These are phyloP conservation scores for Aurelia coerulea DNA, from an alignment of 30 jellyfish, hydroid and myxozoan genomes.

Conservation along the genomic window DNA sequence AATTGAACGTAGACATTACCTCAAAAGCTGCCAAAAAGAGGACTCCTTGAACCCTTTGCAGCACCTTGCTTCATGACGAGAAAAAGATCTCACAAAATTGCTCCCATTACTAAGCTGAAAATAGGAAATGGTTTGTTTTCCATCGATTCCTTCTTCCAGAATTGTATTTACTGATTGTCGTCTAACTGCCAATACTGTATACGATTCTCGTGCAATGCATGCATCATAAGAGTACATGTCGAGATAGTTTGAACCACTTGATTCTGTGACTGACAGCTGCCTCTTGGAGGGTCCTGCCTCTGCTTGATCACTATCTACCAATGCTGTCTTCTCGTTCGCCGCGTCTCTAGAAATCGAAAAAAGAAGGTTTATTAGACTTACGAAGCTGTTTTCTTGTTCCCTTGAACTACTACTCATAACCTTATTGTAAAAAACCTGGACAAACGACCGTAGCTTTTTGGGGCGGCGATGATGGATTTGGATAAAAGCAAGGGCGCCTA, in stretches of 20 bases:
- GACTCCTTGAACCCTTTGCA: conserved; percentile 35
- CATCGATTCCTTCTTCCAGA: neutral
- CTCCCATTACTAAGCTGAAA: conserved; percentile 17
- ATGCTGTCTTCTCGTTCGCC: conserved; percentile 1
- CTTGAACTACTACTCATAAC: too few species aligned
- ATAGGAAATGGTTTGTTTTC: conserved; percentile 7
- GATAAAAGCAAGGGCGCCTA: too few species aligned
- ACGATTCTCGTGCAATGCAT: conserved; percentile 5
- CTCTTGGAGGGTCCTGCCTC: too few species aligned
- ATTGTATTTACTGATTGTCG: neutral
- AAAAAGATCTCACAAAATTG: neutral
- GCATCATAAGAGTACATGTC: conserved; percentile 31
- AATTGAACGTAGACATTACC: neutral
- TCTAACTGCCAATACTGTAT: conserved; percentile 25
- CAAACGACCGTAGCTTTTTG: too few species aligned
- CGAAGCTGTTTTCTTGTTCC: too few species aligned
- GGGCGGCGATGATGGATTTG: too few species aligned
- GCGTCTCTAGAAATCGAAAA: too few species aligned
- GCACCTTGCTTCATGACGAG: neutral
- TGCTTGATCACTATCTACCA: neutral
- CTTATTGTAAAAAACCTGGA: too few species aligned
- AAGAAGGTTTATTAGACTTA: too few species aligned
- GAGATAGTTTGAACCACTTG: neutral
- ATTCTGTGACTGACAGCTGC: neutral
- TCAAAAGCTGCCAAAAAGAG: conserved; percentile 16